phyloP scores from a whole-genome alignment of 1,140 invertebrate species.

The Trissolcus basalis region DNA sequence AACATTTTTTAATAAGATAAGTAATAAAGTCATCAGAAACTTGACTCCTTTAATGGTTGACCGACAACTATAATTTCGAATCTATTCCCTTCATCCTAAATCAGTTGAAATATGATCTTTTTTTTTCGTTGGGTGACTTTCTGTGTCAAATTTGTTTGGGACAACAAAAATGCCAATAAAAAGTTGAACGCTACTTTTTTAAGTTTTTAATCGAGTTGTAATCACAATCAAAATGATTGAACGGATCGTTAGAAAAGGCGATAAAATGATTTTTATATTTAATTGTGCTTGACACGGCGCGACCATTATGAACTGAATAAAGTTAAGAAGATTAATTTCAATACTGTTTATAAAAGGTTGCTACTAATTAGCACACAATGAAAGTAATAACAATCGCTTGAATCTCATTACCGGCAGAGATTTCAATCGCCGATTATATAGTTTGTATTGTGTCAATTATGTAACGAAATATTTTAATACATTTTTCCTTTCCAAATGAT shows the following conservation, averaged over 20 bases:
- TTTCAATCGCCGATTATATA: constrained; percentile 39
- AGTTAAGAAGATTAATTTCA: constrained; percentile 53
- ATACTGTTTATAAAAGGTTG: constrained; percentile 50
- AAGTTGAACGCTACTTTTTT: too few species aligned
- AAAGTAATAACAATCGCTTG: constrained; percentile 52
- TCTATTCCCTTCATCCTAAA: too few species aligned
- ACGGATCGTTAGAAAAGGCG: constrained; percentile 33
- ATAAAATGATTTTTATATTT: constrained; percentile 43
- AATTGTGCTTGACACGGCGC: constrained; percentile 38
- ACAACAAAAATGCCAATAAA: too few species aligned
- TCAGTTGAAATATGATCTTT: neutral
- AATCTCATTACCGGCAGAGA: constrained; percentile 44
- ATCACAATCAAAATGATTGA: constrained; percentile 30
- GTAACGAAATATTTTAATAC: constrained; percentile 47
- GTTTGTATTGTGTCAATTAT: constrained; percentile 39
- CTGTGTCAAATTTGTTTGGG: too few species aligned
- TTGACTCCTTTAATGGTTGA: too few species aligned
- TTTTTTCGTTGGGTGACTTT: neutral
- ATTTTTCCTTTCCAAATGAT: constrained; percentile 9
- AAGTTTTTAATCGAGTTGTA: neutral
- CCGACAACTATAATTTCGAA: too few species aligned
- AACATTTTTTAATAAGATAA: too few species aligned
- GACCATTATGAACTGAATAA: constrained; percentile 30
- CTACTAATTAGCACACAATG: constrained; percentile 55
- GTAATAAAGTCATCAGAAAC: too few species aligned